Evolutionary conservation across 2,113 vertebrate genomes (phyloP).

Genomic region (Garra rufa): DNA sequence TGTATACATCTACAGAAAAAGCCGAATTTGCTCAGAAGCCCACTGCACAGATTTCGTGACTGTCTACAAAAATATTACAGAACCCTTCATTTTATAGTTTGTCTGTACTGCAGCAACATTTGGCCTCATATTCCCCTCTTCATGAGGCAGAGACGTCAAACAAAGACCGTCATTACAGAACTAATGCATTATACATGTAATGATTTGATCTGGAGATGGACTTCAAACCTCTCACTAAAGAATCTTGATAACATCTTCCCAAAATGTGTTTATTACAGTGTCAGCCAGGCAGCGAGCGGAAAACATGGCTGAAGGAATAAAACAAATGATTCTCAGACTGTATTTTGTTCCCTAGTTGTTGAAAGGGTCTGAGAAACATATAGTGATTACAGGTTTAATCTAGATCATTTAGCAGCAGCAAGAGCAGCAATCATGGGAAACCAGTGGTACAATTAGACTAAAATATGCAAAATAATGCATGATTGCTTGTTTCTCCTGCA

Average conservation of each 20-base stretch:
- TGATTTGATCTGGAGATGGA: not conserved
- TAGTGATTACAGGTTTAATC: not conserved
- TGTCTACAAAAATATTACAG: not conserved
- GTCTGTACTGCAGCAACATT: not conserved
- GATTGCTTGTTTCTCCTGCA: not conserved
- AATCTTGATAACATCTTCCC: not conserved
- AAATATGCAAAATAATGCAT: slow-evolving; percentile 12
- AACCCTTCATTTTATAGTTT: not conserved
- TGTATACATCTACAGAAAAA: too few relatives aligned
- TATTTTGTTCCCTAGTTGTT: not conserved
- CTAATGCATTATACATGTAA: not conserved
- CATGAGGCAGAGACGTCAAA: not conserved
- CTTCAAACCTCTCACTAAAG: not conserved
- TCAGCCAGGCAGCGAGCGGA: not conserved
- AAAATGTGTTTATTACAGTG: not conserved
- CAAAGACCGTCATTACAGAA: not conserved
- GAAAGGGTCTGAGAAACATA: not conserved
- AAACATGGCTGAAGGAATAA: not conserved
- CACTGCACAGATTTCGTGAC: not conserved
- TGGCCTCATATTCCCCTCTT: not conserved
- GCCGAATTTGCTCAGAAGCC: too few relatives aligned
- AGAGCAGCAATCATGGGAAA: not conserved
- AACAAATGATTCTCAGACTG: not conserved
- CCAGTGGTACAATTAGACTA: not conserved
- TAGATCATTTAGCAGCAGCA: not conserved